A percentile compares a stretch with the other conserved stretches of the same genome.
Conservation (phyloP, 2,113 vertebrate species). For the Campylomormyrus tamandua region DNA sequence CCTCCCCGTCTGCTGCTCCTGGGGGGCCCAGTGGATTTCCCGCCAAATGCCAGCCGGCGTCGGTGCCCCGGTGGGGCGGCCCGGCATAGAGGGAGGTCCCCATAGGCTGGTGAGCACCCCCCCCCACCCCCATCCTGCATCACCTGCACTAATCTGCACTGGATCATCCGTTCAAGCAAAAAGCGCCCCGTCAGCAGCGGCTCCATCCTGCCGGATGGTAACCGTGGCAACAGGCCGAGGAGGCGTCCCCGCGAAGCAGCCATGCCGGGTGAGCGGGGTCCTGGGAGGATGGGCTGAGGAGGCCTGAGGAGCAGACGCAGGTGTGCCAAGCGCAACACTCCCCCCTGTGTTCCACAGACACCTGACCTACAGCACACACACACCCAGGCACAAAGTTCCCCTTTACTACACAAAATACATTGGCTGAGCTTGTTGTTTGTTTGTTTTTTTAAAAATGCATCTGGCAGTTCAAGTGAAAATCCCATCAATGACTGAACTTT, state of each 20-base stretch:
- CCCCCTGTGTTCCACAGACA: not conserved
- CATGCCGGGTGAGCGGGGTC: not conserved
- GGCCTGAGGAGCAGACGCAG: not conserved
- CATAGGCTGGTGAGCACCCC: not conserved
- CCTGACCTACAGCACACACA: not conserved
- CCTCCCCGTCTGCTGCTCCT: slow-evolving; percentile 50
- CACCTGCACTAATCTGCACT: not conserved
- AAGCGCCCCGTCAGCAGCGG: not conserved
- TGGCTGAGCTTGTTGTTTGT: not conserved
- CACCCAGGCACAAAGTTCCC: not conserved
- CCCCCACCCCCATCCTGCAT: not conserved
- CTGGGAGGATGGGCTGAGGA: not conserved
- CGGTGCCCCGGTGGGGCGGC: slow-evolving; percentile 31
- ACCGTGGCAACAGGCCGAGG: not conserved
- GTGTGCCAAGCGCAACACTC: not conserved
- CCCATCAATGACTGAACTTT: not conserved
- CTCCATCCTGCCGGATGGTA: not conserved
- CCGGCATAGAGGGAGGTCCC: not conserved
- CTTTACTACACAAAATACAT: not conserved
- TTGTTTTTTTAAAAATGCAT: not conserved
- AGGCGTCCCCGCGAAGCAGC: not conserved
- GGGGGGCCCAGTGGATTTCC: slow-evolving; percentile 48
- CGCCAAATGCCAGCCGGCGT: slow-evolving; percentile 57
- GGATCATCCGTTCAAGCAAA: not conserved
- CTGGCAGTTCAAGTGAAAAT: not conserved